Evolutionary conservation across 2,797 vertebrate species (phyloP).

Genomic region (Cirrhinus mrigala): DNA sequence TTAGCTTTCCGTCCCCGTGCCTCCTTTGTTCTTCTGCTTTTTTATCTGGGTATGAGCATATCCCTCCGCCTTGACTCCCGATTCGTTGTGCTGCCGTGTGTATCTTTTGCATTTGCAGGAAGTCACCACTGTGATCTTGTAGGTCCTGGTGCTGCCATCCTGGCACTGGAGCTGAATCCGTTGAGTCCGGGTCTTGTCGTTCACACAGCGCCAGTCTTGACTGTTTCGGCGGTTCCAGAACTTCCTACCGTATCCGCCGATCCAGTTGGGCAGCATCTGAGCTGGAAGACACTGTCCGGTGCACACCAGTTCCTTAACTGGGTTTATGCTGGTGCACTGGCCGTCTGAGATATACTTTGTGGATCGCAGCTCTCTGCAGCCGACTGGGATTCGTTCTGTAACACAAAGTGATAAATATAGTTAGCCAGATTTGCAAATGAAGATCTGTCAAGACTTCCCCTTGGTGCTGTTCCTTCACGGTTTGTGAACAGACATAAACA

Average conservation of each 20-base stretch:
- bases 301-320: conserved; percentile 96
- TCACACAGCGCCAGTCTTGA: conserved; percentile 96
- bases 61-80: conserved; percentile 88
- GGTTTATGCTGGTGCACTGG: conserved; percentile 95
- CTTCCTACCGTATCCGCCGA: conserved; percentile 88
- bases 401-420: not conserved
- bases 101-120: conserved; percentile 96
- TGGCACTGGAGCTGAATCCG: conserved; percentile 92
- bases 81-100: conserved; percentile 94
- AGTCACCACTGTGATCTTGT: conserved; percentile 94
- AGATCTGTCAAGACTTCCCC: not conserved
- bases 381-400: conserved; percentile 87
- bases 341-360: conserved; percentile 98
- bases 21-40: conserved; percentile 87
- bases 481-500: conserved; percentile 7
- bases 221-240: conserved; percentile 88
- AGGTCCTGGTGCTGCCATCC: conserved; percentile 92
- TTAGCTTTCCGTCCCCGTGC: conserved; percentile 84
- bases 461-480: not conserved
- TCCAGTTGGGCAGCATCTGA: conserved; percentile 96
- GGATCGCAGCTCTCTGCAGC: conserved; percentile 93
- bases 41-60: conserved; percentile 78
- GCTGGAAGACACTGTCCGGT: conserved; percentile 94
- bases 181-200: conserved; percentile 91
- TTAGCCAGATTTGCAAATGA: not conserved